These are phyloP conservation scores for Drosophila paulistorum DNA, from an alignment of 1,140 invertebrate genomes.

Conservation along the genomic window DNA sequence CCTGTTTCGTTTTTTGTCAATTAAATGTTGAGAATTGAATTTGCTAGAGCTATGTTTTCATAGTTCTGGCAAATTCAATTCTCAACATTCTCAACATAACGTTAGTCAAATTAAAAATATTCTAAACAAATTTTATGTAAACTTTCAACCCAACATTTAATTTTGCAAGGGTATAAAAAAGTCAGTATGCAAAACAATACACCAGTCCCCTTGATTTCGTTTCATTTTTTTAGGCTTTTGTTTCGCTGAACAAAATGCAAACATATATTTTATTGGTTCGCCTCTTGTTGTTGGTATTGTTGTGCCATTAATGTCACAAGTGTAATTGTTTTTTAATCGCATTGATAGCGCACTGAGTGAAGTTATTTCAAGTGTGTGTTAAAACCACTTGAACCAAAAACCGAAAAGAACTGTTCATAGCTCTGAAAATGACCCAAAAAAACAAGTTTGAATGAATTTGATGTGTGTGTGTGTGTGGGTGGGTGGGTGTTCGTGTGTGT, in stretches of 20 bases:
- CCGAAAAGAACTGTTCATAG: conserved; percentile 41
- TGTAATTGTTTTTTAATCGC: conserved; percentile 80
- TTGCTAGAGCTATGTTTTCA: too few species aligned
- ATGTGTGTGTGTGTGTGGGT: background rate
- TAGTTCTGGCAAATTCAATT: too few species aligned
- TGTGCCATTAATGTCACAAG: conserved; percentile 73
- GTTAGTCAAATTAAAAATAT: too few species aligned
- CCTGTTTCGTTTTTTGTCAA: too few species aligned
- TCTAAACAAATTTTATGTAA: too few species aligned
- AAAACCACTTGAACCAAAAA: conserved; percentile 62
- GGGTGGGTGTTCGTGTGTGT: background rate
- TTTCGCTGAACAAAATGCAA: conserved; percentile 23
- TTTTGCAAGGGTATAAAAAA: conserved; percentile 26
- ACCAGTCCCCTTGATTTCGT: background rate
- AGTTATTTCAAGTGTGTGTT: conserved; percentile 72
- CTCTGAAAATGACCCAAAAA: conserved; percentile 73
- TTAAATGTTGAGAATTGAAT: too few species aligned
- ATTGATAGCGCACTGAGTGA: conserved; percentile 68
- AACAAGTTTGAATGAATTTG: conserved; percentile 39
- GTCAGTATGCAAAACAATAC: background rate
- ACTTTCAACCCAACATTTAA: too few species aligned
- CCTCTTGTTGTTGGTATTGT: conserved; percentile 7
- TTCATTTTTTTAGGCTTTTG: background rate
- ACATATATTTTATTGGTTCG: conserved; percentile 12
- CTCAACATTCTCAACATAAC: too few species aligned